Conservation (phyloP, 1,140 invertebrate species). For the Aphelinus atriplicis region DNA sequence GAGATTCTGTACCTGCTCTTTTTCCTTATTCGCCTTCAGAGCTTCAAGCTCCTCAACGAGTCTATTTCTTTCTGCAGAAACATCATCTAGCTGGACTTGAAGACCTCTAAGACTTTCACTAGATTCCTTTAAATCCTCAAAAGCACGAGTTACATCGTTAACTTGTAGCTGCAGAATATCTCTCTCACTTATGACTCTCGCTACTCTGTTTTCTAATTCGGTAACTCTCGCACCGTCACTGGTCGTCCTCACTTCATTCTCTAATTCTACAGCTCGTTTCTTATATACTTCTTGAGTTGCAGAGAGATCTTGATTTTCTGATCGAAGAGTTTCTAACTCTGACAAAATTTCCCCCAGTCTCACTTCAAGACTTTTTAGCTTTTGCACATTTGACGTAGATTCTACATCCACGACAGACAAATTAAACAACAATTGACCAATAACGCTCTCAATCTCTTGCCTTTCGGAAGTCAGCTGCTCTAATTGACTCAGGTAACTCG, state of each 20-base stretch:
- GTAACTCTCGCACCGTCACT: conserved; percentile 41
- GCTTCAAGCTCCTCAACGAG: conserved; percentile 27
- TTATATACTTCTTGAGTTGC: conserved; percentile 42
- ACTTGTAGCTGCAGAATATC: conserved; percentile 50
- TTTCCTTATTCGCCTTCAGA: background rate
- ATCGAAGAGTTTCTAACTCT: conserved; percentile 31
- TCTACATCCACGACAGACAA: background rate
- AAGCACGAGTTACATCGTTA: conserved; percentile 44
- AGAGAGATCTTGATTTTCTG: conserved; percentile 39
- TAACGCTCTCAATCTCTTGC: background rate
- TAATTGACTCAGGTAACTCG: background rate
- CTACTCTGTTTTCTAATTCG: conserved; percentile 45
- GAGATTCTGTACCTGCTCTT: background rate
- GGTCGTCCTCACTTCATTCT: conserved; percentile 42
- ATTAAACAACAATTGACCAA: background rate
- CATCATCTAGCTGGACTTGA: conserved; percentile 33
- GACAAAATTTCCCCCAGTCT: background rate
- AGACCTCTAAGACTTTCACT: conserved; percentile 26
- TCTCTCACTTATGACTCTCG: conserved; percentile 35
- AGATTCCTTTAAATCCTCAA: conserved; percentile 40
- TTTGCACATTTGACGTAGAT: background rate
- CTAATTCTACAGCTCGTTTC: conserved; percentile 45
- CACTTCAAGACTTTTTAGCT: background rate
- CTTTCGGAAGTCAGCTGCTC: background rate
- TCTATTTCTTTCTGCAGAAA: conserved; percentile 38